Conservation (phyloP, 2,113 vertebrate species). For the Osmerus mordax region DNA sequence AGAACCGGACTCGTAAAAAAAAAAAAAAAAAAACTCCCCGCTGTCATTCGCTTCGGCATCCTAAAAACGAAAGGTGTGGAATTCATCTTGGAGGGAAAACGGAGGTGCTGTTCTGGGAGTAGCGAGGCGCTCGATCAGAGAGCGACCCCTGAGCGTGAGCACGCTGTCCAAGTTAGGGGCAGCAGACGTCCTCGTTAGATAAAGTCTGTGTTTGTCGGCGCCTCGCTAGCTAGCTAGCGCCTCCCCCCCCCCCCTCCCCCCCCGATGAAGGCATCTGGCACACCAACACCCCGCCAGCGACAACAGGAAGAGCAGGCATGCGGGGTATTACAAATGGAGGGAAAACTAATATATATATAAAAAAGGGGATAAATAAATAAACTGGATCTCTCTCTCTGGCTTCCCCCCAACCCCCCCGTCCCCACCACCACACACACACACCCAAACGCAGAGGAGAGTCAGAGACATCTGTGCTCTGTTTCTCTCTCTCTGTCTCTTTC, state of each 20-base stretch:
- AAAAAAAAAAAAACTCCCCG: no score
- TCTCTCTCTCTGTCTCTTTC: not conserved
- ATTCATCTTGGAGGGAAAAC: no score
- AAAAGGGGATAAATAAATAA: not conserved
- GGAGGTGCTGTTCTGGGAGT: no score
- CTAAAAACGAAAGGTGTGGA: no score
- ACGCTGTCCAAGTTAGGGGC: no score
- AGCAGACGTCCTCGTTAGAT: no score
- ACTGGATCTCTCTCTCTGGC: not conserved
- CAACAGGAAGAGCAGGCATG: slow-evolving; percentile 3
- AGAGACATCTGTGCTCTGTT: slow-evolving; percentile 15
- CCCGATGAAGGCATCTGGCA: slow-evolving; percentile 4
- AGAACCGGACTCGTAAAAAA: no score
- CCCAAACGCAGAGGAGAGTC: slow-evolving; percentile 1
- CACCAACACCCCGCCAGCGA: not conserved
- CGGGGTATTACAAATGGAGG: not conserved
- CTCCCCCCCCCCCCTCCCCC: no score
- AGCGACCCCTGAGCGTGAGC: no score
- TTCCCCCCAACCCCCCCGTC: not conserved
- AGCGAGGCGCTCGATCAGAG: no score
- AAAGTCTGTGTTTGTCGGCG: not conserved
- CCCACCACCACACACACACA: not conserved
- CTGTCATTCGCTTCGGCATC: no score
- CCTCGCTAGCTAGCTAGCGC: slow-evolving; percentile 8
- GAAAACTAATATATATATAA: not conserved